These are phyloP conservation scores for Synanthedon myopaeformis DNA, from an alignment of 2,888 invertebrate genomes.

Conservation along the genomic window DNA sequence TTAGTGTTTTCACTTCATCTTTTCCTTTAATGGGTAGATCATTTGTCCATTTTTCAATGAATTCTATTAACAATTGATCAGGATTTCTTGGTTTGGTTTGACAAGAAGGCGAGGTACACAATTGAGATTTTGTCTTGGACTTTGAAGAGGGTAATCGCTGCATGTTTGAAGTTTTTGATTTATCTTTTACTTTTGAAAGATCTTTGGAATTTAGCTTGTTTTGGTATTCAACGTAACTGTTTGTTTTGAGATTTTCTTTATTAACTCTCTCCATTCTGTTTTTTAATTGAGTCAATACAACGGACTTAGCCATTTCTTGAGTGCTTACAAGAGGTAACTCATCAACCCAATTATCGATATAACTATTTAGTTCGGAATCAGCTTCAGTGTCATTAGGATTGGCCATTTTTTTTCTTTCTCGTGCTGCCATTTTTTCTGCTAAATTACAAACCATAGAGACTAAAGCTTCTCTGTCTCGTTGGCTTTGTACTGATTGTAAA, in stretches of 20 bases:
- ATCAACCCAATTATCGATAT: slow-evolving; percentile 28
- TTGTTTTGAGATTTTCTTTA: slow-evolving; percentile 5
- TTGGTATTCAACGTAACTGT: neutral
- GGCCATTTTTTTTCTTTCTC: slow-evolving; percentile 9
- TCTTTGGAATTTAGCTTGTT: neutral
- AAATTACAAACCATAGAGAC: slow-evolving; percentile 28
- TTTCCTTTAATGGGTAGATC: slow-evolving; percentile 25
- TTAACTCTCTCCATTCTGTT: slow-evolving; percentile 26
- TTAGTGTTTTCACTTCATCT: slow-evolving; percentile 14
- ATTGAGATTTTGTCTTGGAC: slow-evolving; percentile 3
- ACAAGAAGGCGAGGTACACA: neutral
- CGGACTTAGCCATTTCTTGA: slow-evolving; percentile 19
- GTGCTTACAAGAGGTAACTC: slow-evolving; percentile 25
- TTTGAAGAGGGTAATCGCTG: neutral
- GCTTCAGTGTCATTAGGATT: slow-evolving; percentile 11
- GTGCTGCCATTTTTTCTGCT: slow-evolving; percentile 26
- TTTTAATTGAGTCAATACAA: slow-evolving; percentile 28
- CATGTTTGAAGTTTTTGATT: neutral
- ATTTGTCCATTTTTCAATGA: slow-evolving; percentile 37
- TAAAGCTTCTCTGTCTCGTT: slow-evolving; percentile 14
- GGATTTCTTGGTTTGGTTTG: slow-evolving; percentile 8
- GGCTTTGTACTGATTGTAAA: slow-evolving; percentile 16
- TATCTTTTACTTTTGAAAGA: neutral
- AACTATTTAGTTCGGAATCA: slow-evolving; percentile 20
- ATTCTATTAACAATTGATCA: slow-evolving; percentile 23